Evolutionary conservation across 64 coral and sea anemone species (phyloP), one percentile per base, ranked within the genome.

Genomic region (Montipora sp.): DNA sequence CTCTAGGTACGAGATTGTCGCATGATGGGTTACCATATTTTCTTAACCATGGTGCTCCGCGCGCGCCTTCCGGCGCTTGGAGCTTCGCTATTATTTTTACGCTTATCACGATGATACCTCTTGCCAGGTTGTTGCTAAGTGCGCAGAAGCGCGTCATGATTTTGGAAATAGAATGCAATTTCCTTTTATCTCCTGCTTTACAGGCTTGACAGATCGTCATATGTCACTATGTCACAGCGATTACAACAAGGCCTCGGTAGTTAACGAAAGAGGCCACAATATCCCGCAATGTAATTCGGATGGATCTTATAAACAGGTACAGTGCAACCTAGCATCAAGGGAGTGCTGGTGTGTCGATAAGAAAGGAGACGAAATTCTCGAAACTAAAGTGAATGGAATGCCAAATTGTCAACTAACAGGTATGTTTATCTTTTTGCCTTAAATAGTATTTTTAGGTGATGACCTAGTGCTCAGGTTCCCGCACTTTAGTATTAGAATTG

Each of bases 321-420:
- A 93, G 15, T 88, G 91, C 36, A 73, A 88, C 12, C 60, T 11
- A 46, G 19, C 4, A 22, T 80, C 89, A 8, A 59, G 45, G 21
- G 83, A 93, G 23, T 93, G 91, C 75, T 93, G 91, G 91, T 93
- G 91, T 20, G 77, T 79, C n/a, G 91, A 93, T 73, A 69, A 49
- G 18, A 24, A 88, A 44, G 59, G 59, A 48, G 47, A 20, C 6
- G 91, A 88, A 51, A 68, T 59, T 8, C 20, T 8, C 10, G 75
- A 80, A 47, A 80, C 83, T 20, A 79, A 83, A 88, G 44, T 46
- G 43, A 73, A 7, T 12, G 91, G 84, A 63, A 69, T 58, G 19
- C 83, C 77, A 24, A 6, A 78, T 59, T 93, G 91, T 43, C 51
- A 87, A 9, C 53, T 48, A 4, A 67, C 74, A 88, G 91, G 91